Base-by-base conservation (phyloP, 1,140 invertebrate species). In the Megalonaias nervosa region DNA sequence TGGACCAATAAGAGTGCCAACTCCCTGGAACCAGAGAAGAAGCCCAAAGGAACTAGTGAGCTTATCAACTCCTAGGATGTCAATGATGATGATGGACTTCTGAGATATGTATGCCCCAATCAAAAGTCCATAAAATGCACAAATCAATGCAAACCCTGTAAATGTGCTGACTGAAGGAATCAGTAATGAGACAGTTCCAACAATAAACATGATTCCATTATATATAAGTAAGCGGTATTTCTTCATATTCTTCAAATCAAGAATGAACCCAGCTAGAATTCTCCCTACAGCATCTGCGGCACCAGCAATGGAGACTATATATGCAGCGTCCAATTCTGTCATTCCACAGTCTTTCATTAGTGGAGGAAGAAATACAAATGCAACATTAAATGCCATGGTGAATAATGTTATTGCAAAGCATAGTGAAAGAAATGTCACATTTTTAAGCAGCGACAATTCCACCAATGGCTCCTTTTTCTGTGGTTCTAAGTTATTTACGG, bases 31-130 rank as follows among this genome's bases (percentile, higher is more conserved):
- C 57, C 98, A 91, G 77, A 98, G 93, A 61, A 98, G 93, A 23
- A 99, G 91, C 21, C 97, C 97, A 89, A 98, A 98, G 19, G 97
- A 97, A 89, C 97, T 98, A 0, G 96, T 97, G 17, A 98, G 89
- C 84, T 96, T 96, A 85, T 97, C 96, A 76, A 98, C 90, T 1
- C 97, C 98, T 71, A 99, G 92, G 56, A 99, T 93, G 85, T 99
- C 97, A 12, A 98, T 97, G 17, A 93, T 83, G 59, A 99, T 93
- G 61, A 99, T 95, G 1, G 97, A 98, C 77, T 97, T 94, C 31
- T 99, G 92, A 0, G 97, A 97, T 16, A 97, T 96, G 73, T 91
- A 92, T 56, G 67, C 66, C n/a, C 75, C 75, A 23, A 68, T 64
- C 55, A 86, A 21, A 9, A 81, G n/a, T 2, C 84, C 85, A 67